These are phyloP conservation scores for Gila orcuttii DNA, from an alignment of 2,113 vertebrate species.

Conservation along the genomic window DNA sequence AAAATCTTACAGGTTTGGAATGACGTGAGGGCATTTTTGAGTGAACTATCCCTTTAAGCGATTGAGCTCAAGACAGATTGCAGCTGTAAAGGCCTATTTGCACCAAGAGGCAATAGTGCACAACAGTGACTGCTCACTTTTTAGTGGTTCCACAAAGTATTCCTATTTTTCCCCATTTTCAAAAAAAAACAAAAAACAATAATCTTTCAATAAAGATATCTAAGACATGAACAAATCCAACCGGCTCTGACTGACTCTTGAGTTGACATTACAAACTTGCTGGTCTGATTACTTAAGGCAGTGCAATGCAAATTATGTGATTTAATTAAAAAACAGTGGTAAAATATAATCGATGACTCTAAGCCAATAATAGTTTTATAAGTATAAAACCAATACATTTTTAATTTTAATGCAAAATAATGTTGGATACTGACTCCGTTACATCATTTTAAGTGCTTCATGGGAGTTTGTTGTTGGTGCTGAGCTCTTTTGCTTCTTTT, in stretches of 20 bases:
- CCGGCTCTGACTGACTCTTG: background rate
- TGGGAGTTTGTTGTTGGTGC: background rate
- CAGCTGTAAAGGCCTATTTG: conserved; percentile 21
- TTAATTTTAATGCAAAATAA: background rate
- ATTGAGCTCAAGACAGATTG: background rate
- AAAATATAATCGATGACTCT: no score
- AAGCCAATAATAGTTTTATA: no score
- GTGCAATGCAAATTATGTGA: background rate
- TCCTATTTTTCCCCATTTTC: background rate
- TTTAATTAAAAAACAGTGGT: background rate
- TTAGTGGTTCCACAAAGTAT: background rate
- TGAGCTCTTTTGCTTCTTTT: background rate
- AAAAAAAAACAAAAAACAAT: background rate
- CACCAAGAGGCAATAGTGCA: background rate
- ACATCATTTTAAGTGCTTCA: background rate
- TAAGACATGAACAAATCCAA: background rate
- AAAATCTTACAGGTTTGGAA: no score
- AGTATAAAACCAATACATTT: background rate
- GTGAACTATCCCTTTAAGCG: background rate
- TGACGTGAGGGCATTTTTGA: no score
- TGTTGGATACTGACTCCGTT: background rate
- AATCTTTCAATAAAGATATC: background rate
- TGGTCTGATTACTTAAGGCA: background rate
- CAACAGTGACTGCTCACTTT: background rate
- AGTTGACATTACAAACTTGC: background rate